Conservation (phyloP, 2,113 vertebrate species). For the Saccopteryx leptura region DNA sequence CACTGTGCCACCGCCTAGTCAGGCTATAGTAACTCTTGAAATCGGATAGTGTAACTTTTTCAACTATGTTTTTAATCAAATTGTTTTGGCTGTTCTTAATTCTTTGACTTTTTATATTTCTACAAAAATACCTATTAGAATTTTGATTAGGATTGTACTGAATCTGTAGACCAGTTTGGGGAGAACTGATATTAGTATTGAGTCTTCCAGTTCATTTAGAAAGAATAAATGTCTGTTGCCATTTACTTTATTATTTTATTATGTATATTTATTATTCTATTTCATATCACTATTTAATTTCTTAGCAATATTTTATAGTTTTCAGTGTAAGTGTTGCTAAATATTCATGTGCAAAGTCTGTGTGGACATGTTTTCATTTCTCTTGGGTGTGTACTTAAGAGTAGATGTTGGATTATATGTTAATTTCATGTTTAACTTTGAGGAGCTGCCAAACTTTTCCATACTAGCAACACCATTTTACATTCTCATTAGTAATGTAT, state of each 20-base stretch:
- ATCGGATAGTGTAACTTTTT: not conserved
- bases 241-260: constrained; percentile 15
- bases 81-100: constrained; percentile 29
- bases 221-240: not conserved
- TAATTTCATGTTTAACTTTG: constrained; percentile 21
- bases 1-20: too few relatives aligned
- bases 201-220: not conserved
- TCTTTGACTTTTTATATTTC: not conserved
- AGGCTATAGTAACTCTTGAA: constrained; percentile 16
- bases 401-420: not conserved
- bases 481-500: not conserved
- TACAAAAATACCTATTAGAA: not conserved
- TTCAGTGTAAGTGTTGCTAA: not conserved
- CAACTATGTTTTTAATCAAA: not conserved
- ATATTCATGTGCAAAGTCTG: not conserved
- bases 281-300: not conserved
- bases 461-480: not conserved
- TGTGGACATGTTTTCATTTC: not conserved
- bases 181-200: not conserved
- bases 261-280: not conserved
- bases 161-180: constrained; percentile 36
- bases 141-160: constrained; percentile 22
- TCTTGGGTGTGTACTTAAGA: not conserved
- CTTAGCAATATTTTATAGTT: not conserved
- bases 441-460: not conserved